Conservation (phyloP, 2,113 vertebrate species). For the Diadophis punctatus region DNA sequence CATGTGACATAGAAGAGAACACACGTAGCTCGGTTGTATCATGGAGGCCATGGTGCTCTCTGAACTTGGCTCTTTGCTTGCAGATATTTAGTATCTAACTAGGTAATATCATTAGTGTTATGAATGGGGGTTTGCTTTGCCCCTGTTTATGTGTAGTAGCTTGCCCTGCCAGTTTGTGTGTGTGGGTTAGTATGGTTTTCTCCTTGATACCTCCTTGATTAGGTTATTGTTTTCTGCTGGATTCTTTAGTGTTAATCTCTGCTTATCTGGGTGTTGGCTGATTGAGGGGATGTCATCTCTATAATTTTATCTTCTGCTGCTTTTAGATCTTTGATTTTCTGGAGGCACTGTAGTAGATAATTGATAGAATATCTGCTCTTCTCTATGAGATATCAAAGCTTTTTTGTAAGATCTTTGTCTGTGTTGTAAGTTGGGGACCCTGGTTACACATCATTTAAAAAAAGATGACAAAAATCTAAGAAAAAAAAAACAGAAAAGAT, state of each 20-base stretch:
- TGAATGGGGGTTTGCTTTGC: no score
- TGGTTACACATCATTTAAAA: not conserved
- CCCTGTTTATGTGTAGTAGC: no score
- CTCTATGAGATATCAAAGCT: not conserved
- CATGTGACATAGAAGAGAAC: not conserved
- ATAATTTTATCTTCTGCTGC: not conserved
- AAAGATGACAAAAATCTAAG: not conserved
- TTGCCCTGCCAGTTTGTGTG: not conserved
- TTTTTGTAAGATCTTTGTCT: not conserved
- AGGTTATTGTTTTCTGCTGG: not conserved
- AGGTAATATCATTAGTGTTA: no score
- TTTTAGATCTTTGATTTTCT: not conserved
- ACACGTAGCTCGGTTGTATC: not conserved
- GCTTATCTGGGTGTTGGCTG: not conserved
- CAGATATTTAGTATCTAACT: not conserved
- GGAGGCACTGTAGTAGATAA: not conserved
- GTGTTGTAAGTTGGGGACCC: not conserved
- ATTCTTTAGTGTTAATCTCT: not conserved
- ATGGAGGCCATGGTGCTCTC: not conserved
- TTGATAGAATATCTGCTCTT: not conserved
- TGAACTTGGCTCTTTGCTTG: not conserved
- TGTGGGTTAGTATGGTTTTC: not conserved
- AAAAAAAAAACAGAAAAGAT: not conserved
- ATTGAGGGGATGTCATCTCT: not conserved
- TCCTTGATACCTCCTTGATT: not conserved